Conservation (phyloP, 2,113 vertebrate genomes). For the Neolamprologus sp. region DNA sequence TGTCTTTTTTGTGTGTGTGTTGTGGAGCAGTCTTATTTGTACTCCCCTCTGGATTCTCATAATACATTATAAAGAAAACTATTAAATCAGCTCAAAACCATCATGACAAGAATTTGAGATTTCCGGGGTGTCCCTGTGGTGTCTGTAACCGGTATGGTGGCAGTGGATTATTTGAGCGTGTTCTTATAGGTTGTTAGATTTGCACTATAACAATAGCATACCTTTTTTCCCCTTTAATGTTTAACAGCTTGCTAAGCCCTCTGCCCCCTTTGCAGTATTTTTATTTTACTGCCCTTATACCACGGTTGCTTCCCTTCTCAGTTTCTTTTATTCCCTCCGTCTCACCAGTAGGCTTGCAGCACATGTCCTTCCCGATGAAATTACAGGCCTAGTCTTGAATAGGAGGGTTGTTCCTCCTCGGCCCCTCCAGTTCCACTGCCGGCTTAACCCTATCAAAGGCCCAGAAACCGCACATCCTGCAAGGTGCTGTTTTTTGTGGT, state of each 20-base stretch:
- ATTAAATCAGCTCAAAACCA: not conserved
- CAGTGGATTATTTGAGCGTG: not conserved
- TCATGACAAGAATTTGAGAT: not conserved
- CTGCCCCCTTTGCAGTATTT: not conserved
- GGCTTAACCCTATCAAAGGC: constrained; percentile 49
- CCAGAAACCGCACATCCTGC: constrained; percentile 49
- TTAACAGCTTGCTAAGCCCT: not conserved
- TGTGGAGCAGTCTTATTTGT: not conserved
- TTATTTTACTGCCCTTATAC: not conserved
- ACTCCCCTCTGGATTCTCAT: rapidly evolving
- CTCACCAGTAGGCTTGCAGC: not conserved
- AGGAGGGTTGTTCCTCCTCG: constrained; percentile 39
- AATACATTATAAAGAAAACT: not conserved
- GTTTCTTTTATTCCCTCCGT: not conserved
- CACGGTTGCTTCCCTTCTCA: not conserved
- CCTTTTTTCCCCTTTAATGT: rapidly evolving
- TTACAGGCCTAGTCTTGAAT: constrained; percentile 55
- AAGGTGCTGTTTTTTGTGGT: constrained; percentile 40
- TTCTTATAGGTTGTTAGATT: not conserved
- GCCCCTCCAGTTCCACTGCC: constrained; percentile 16
- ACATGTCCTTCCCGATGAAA: constrained; percentile 23
- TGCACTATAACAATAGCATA: not conserved
- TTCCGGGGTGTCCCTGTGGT: not conserved
- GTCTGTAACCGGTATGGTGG: not conserved
- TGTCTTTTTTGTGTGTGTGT: not conserved